These are phyloP conservation scores for Glossophaga mutica DNA, from an alignment of 2,797 vertebrate species.

Conservation along the genomic window DNA sequence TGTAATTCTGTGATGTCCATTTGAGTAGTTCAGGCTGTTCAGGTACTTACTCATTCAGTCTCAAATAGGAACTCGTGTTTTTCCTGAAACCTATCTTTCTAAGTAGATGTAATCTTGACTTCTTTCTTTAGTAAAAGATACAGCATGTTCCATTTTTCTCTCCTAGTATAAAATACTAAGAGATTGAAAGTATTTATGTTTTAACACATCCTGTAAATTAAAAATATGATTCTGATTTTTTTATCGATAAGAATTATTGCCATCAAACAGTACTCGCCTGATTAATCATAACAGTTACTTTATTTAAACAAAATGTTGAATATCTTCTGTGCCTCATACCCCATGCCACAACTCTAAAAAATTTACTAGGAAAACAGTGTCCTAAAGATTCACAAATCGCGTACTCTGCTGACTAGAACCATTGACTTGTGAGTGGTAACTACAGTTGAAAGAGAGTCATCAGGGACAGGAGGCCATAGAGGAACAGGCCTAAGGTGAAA, in stretches of 20 bases:
- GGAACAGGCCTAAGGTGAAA: background rate
- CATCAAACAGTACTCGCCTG: background rate
- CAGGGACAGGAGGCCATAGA: background rate
- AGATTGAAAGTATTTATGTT: background rate
- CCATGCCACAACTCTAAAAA: background rate
- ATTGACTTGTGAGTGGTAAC: background rate
- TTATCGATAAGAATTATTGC: background rate
- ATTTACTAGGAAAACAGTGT: background rate
- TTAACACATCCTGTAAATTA: conserved; percentile 11
- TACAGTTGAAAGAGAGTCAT: background rate
- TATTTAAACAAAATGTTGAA: background rate
- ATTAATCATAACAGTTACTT: background rate
- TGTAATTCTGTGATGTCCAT: background rate
- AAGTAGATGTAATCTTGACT: background rate
- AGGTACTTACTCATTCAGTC: background rate
- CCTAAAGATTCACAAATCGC: background rate
- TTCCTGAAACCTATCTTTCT: background rate
- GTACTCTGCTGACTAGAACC: background rate
- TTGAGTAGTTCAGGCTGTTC: background rate
- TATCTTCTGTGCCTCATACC: background rate
- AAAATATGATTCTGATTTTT: background rate
- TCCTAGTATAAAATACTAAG: background rate
- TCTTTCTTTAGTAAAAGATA: background rate
- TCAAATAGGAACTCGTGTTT: conserved; percentile 23
- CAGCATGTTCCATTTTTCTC: conserved; percentile 1